phyloP scores from a whole-genome alignment of 2,113 vertebrate genomes.

The Perca schrenkii region DNA sequence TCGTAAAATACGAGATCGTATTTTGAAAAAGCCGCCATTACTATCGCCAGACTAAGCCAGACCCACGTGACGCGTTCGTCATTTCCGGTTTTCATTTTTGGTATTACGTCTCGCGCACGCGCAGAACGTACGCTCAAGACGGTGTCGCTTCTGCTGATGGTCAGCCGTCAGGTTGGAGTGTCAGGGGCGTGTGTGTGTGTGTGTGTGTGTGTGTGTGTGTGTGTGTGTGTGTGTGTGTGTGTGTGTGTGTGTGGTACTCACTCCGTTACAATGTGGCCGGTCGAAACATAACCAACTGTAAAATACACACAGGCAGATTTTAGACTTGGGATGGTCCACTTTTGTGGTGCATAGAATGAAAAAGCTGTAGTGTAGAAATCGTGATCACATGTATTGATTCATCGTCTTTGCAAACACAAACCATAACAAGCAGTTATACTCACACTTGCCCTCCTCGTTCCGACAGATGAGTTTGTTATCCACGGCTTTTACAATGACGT shows the following conservation, averaged over 20 bases:
- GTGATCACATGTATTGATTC: background rate
- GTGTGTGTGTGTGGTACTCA: slow-evolving; percentile 82
- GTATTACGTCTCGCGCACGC: no score
- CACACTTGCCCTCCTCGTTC: slow-evolving; percentile 95
- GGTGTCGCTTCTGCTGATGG: no score
- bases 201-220: no score
- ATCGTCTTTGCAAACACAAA: background rate
- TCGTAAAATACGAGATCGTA: no score
- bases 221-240: background rate
- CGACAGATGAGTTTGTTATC: slow-evolving; percentile 91
- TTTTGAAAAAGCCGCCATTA: no score
- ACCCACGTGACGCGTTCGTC: no score
- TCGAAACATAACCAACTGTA: slow-evolving; percentile 92
- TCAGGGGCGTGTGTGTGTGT: no score
- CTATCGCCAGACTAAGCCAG: no score
- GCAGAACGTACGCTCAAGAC: no score
- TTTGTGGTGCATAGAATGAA: background rate
- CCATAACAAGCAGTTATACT: slow-evolving; percentile 72
- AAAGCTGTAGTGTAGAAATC: background rate
- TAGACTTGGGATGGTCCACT: background rate
- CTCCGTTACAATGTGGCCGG: slow-evolving; percentile 84
- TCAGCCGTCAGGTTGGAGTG: no score
- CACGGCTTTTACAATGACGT: slow-evolving; percentile 88
- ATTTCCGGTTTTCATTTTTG: no score
- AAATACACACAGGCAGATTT: slow-evolving; percentile 56